Percentiles rank a stretch among this genome's conserved stretches.
These are phyloP conservation scores for Choristoneura rosaceana DNA, from an alignment of 2,888 invertebrate genomes.

Conservation along the genomic window DNA sequence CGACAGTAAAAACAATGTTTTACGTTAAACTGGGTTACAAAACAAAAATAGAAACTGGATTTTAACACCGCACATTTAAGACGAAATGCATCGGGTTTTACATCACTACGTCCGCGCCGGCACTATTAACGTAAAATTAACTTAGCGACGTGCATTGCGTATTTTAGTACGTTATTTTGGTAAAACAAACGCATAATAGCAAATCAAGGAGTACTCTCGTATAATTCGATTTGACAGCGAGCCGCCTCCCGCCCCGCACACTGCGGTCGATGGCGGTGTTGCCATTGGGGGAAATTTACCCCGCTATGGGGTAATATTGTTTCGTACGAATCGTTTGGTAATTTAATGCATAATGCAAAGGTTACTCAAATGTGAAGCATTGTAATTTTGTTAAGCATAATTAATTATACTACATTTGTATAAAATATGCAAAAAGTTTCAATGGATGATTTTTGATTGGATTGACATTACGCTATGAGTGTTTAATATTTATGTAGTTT, in stretches of 20 bases:
- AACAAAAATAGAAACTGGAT: conserved; percentile 72
- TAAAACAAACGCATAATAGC: conserved; percentile 47
- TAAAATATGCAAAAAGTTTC: not conserved
- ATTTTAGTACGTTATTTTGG: conserved; percentile 21
- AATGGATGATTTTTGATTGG: too few species aligned
- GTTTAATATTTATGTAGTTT: too few species aligned
- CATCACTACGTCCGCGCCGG: not conserved
- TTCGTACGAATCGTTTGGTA: not conserved
- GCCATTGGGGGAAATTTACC: conserved; percentile 55
- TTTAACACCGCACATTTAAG: conserved; percentile 27
- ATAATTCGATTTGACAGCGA: conserved; percentile 76
- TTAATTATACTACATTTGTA: not conserved
- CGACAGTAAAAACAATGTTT: conserved; percentile 80
- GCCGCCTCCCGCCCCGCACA: conserved; percentile 62
- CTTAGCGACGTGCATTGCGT: conserved; percentile 6
- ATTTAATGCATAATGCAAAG: not conserved
- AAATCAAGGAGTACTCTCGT: conserved; percentile 51
- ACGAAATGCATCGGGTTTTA: conserved; percentile 17
- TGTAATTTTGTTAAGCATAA: not conserved
- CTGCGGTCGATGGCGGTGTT: conserved; percentile 77
- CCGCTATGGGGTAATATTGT: conserved; percentile 33
- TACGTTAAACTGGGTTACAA: conserved; percentile 74
- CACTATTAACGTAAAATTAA: conserved; percentile 8
- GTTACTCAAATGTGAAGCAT: not conserved
- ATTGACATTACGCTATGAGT: too few species aligned